Conservation (phyloP, 2,797 vertebrate genomes). For the Macropodus opercularis region DNA sequence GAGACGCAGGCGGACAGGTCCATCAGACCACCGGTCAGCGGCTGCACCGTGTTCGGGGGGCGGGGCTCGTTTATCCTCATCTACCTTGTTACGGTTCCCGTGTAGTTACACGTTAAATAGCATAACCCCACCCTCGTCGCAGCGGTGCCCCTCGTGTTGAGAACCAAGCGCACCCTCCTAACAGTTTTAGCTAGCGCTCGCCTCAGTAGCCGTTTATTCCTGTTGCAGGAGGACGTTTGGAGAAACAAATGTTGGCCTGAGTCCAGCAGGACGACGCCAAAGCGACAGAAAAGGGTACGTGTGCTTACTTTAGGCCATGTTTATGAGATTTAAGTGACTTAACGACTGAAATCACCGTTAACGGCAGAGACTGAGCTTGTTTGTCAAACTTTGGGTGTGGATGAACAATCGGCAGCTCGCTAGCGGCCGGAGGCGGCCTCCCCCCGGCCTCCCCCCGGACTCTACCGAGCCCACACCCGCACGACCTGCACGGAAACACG, state of each 20-base stretch:
- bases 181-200: slow-evolving; percentile 21
- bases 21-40: not conserved
- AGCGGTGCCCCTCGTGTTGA: slow-evolving; percentile 5
- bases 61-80: slow-evolving; percentile 1
- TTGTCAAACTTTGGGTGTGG: slow-evolving; percentile 68
- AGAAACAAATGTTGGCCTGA: slow-evolving; percentile 49
- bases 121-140: not conserved
- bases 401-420: slow-evolving; percentile 16
- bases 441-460: too few relatives aligned
- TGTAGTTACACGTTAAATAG: not conserved
- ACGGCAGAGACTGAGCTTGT: slow-evolving; percentile 37
- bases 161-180: slow-evolving; percentile 57
- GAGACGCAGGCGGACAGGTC: slow-evolving; percentile 21
- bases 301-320: not conserved
- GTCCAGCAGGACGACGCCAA: not conserved
- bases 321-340: not conserved
- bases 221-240: not conserved
- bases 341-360: not conserved
- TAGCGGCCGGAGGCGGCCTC: too few relatives aligned
- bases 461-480: too few relatives aligned
- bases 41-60: slow-evolving; percentile 13
- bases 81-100: rapidly evolving
- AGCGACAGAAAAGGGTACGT: slow-evolving; percentile 48
- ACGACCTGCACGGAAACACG: too few relatives aligned
- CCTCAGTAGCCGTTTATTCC: not conserved